These are phyloP conservation scores for Chlorodrepanis virens DNA, from an alignment of 2,113 vertebrate genomes.

Conservation along the genomic window DNA sequence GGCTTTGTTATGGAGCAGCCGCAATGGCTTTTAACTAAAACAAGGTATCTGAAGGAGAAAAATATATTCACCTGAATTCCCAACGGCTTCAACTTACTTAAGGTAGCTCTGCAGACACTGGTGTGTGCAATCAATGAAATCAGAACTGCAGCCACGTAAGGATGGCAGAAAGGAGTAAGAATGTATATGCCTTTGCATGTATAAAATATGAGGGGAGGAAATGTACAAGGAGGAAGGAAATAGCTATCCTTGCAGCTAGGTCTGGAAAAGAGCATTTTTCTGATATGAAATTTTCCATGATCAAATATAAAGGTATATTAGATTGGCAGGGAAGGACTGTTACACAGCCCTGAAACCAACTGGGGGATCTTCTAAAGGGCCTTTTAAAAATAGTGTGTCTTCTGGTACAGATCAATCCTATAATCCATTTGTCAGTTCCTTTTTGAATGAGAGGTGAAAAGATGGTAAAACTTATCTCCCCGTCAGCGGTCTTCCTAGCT, in stretches of 20 bases:
- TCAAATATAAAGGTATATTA: neutral
- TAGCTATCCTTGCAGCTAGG: neutral
- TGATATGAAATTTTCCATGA: neutral
- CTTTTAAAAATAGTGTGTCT: neutral
- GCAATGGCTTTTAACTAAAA: conserved; percentile 65
- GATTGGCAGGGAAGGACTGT: neutral
- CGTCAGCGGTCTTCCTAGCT: neutral
- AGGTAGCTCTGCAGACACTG: conserved; percentile 18
- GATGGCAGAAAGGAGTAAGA: neutral
- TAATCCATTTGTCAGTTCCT: neutral
- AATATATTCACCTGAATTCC: conserved; percentile 47
- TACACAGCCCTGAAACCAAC: neutral
- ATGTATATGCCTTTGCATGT: neutral
- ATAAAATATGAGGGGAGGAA: neutral
- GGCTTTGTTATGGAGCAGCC: conserved; percentile 30
- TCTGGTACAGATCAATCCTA: neutral
- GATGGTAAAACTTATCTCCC: neutral
- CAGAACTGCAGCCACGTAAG: neutral
- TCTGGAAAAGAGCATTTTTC: neutral
- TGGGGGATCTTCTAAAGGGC: neutral
- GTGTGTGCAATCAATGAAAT: conserved; percentile 19
- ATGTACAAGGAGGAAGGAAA: neutral
- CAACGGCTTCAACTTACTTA: conserved; percentile 3
- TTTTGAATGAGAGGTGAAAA: neutral
- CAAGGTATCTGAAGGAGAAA: conserved; percentile 39